Conservation (phyloP, 2,797 vertebrate species). For the Macropodus opercularis region DNA sequence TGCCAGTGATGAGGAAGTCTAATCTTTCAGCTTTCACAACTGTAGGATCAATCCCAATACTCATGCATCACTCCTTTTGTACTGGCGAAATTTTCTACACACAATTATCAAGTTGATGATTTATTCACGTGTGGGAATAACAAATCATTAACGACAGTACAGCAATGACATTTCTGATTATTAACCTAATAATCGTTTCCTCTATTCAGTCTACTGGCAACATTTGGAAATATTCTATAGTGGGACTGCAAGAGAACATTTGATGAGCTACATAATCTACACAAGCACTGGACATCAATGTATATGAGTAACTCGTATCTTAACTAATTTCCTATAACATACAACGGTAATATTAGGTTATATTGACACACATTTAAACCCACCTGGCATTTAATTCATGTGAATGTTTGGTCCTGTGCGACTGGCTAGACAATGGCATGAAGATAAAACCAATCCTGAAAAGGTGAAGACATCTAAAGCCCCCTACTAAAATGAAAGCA, state of each 20-base stretch:
- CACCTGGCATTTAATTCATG: constrained; percentile 31
- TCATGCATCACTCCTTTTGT: no score
- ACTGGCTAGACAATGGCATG: constrained; percentile 29
- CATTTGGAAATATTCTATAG: constrained; percentile 17
- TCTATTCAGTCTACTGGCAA: constrained; percentile 34
- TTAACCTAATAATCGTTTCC: not conserved
- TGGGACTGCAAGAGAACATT: constrained; percentile 28
- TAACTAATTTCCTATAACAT: constrained; percentile 28
- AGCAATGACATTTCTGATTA: constrained; percentile 22
- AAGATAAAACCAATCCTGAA: constrained; percentile 35
- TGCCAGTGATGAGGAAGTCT: no score
- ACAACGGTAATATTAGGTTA: constrained; percentile 38
- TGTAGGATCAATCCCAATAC: no score
- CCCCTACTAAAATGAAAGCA: constrained; percentile 26
- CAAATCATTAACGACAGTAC: constrained; percentile 52
- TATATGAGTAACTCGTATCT: constrained; percentile 39
- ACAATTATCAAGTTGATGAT: constrained; percentile 37
- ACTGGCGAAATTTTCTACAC: no score
- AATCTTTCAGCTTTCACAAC: no score
- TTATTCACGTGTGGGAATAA: constrained; percentile 58
- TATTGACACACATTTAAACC: constrained; percentile 36
- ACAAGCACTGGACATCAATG: constrained; percentile 65
- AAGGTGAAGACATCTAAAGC: constrained; percentile 27
- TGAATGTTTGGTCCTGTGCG: constrained; percentile 50
- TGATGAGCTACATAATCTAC: constrained; percentile 55